Evolutionary conservation across 35 echinoderm and acorn worm genomes (phyloP).

Genomic region (Amphiura filiformis): DNA sequence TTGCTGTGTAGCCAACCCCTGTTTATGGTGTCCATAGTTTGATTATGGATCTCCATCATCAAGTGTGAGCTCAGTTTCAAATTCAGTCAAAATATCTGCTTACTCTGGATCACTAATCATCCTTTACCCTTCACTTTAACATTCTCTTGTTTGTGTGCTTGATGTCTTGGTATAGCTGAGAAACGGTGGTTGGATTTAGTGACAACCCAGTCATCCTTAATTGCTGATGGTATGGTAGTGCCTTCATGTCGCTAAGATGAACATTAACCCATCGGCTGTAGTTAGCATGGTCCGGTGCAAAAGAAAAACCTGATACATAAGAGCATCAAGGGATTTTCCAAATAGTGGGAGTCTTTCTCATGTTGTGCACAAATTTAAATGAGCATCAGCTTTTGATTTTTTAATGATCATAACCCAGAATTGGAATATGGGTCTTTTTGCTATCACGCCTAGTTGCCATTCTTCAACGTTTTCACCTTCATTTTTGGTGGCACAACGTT

Average conservation of each 20-base stretch:
- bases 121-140: conserved; percentile 30
- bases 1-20: background rate
- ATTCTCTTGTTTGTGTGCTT: conserved; percentile 29
- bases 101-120: conserved; percentile 23
- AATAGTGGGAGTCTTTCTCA: conserved; percentile 12
- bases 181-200: conserved; percentile 9
- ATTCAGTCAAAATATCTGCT: conserved; percentile 9
- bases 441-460: background rate
- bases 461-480: background rate
- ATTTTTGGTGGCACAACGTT: background rate
- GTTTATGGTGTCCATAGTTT: conserved; percentile 11
- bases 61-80: conserved; percentile 4
- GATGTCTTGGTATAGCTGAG: conserved; percentile 10
- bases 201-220: conserved; percentile 21
- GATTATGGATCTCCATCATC: background rate
- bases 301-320: conserved; percentile 12
- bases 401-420: background rate
- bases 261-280: conserved; percentile 24
- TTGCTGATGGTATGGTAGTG: background rate
- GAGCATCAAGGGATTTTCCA: conserved; percentile 10
- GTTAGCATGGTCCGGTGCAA: conserved; percentile 18
- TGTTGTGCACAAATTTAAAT: background rate
- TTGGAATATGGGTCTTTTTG: background rate
- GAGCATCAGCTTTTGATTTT: background rate
- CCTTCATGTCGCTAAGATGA: conserved; percentile 6